phyloP scores from a whole-genome alignment of 2,113 vertebrate species.

The Aldabrachelys gigantea region DNA sequence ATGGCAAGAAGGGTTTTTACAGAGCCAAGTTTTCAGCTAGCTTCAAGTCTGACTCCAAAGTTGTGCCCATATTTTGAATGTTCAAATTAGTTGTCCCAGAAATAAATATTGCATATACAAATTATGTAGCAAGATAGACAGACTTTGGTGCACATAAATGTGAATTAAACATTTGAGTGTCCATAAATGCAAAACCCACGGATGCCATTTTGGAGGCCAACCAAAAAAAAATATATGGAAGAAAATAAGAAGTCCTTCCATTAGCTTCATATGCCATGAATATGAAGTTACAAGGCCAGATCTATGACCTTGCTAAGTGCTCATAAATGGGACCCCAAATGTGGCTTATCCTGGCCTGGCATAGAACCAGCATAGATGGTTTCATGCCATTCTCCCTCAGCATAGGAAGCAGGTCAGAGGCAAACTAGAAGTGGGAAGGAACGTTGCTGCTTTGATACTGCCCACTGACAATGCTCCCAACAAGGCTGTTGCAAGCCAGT shows the following conservation, averaged over 20 bases:
- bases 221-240: neutral
- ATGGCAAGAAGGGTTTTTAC: neutral
- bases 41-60: neutral
- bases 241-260: neutral
- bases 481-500: neutral
- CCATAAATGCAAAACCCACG: accelerated
- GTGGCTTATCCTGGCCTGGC: neutral
- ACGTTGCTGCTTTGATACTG: neutral
- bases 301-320: neutral
- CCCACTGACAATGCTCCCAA: neutral
- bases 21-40: accelerated
- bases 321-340: neutral
- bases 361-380: accelerated
- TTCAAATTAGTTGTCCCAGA: neutral
- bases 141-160: neutral
- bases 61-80: neutral
- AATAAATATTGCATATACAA: neutral
- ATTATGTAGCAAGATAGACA: neutral
- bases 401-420: neutral
- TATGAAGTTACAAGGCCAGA: neutral
- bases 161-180: neutral
- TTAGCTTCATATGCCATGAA: neutral
- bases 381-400: accelerated
- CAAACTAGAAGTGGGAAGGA: neutral
- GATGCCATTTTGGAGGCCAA: neutral